Conservation (phyloP, 2,888 invertebrate genomes). For the Sphaerolaimus hirsutus region DNA sequence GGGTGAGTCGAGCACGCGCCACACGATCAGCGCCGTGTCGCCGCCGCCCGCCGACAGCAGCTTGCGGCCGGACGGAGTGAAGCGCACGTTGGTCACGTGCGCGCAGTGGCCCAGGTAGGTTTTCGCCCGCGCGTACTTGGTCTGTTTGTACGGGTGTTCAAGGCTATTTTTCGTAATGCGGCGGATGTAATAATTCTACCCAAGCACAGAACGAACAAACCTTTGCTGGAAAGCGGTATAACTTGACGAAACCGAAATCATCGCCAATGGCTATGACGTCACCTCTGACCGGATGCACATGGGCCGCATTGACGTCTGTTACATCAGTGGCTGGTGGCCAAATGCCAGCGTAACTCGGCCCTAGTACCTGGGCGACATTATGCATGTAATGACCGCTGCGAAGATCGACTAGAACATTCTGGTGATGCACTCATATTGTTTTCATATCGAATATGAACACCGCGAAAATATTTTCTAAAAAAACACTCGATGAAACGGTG, state of each 20-base stretch:
- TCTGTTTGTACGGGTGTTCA: constrained; percentile 22
- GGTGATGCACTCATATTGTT: too few species aligned
- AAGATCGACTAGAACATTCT: too few species aligned
- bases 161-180: neutral
- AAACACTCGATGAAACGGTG: too few species aligned
- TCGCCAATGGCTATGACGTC: constrained; percentile 28
- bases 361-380: too few species aligned
- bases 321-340: constrained; percentile 31
- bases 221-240: constrained; percentile 28
- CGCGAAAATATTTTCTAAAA: too few species aligned
- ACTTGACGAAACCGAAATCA: constrained; percentile 30
- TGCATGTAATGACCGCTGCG: too few species aligned
- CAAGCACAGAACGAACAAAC: constrained; percentile 11
- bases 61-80: constrained; percentile 12
- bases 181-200: neutral
- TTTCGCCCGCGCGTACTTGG: constrained; percentile 27
- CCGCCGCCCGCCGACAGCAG: constrained; percentile 28
- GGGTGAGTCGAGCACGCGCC: constrained; percentile 25
- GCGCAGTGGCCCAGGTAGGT: constrained; percentile 19
- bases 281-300: constrained; percentile 21
- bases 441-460: too few species aligned
- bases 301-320: constrained; percentile 29
- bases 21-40: constrained; percentile 29
- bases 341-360: constrained; percentile 24
- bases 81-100: constrained; percentile 12